A percentile compares a stretch with the other conserved stretches of the same genome.
Conservation (phyloP, 2,113 vertebrate genomes). For the Pseudonaja textilis region DNA sequence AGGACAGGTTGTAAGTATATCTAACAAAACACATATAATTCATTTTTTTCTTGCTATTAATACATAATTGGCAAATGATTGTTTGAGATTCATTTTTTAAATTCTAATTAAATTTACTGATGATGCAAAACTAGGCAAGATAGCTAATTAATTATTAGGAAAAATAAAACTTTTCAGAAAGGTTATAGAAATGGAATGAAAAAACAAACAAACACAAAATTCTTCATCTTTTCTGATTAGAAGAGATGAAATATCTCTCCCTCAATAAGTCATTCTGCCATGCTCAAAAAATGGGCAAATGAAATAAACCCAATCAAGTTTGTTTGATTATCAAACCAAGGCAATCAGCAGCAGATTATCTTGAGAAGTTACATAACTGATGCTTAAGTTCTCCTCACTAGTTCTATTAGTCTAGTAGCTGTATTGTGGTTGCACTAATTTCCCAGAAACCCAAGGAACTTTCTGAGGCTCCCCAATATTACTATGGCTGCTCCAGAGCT, state of each 20-base stretch:
- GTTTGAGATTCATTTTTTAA: background rate
- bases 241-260: background rate
- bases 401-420: background rate
- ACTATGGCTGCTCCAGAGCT: background rate
- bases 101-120: background rate
- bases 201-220: background rate
- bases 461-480: background rate
- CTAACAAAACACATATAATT: background rate
- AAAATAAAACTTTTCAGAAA: background rate
- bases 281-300: background rate
- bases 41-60: background rate
- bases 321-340: background rate
- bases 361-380: background rate
- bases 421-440: background rate
- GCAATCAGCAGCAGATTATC: background rate
- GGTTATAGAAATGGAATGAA: background rate
- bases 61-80: background rate
- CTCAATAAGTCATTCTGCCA: background rate
- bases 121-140: background rate
- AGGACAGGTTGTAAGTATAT: background rate
- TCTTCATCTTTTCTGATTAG: background rate
- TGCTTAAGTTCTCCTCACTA: background rate
- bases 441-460: background rate
- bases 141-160: background rate
- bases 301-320: background rate